Percentiles rank a stretch among this genome's conserved stretches.
Conservation (phyloP, 1,140 invertebrate genomes). For the Zaprionus tsacasi region DNA sequence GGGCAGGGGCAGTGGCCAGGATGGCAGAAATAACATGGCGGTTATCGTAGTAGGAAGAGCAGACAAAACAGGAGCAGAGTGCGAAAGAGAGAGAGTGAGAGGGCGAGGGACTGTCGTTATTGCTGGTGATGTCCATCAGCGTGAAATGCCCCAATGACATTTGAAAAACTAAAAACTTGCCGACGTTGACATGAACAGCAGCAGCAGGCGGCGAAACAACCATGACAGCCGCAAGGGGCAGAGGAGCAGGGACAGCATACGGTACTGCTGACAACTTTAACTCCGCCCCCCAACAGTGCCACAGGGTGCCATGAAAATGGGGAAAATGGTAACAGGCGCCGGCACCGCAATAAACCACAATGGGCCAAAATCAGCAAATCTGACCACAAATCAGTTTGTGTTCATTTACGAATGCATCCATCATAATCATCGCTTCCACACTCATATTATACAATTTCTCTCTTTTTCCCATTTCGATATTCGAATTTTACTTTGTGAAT, state of each 20-base stretch:
- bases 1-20: no score
- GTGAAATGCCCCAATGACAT: slow-evolving; percentile 77
- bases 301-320: slow-evolving; percentile 14
- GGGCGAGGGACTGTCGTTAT: slow-evolving; percentile 10
- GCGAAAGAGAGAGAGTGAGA: background rate
- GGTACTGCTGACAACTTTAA: slow-evolving; percentile 13
- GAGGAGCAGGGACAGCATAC: slow-evolving; percentile 23
- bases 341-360: slow-evolving; percentile 42
- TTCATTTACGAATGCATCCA: slow-evolving; percentile 55
- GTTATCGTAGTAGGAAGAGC: slow-evolving; percentile 14
- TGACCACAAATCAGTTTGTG: slow-evolving; percentile 58
- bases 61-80: background rate
- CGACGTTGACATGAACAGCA: slow-evolving; percentile 61
- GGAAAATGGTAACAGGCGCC: slow-evolving; percentile 12
- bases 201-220: slow-evolving; percentile 35
- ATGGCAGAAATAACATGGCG: slow-evolving; percentile 41
- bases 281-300: slow-evolving; percentile 4
- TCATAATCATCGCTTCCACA: slow-evolving; percentile 58
- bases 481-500: background rate
- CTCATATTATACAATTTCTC: slow-evolving; percentile 26
- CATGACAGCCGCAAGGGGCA: slow-evolving; percentile 33
- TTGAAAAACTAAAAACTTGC: slow-evolving; percentile 76
- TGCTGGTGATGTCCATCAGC: slow-evolving; percentile 69
- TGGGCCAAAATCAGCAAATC: slow-evolving; percentile 55
- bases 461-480: background rate